A percentile compares a stretch with the other conserved stretches of the same genome.
These are phyloP conservation scores for Epirrhoe alternata DNA, from an alignment of 2,888 invertebrate species.

Conservation along the genomic window DNA sequence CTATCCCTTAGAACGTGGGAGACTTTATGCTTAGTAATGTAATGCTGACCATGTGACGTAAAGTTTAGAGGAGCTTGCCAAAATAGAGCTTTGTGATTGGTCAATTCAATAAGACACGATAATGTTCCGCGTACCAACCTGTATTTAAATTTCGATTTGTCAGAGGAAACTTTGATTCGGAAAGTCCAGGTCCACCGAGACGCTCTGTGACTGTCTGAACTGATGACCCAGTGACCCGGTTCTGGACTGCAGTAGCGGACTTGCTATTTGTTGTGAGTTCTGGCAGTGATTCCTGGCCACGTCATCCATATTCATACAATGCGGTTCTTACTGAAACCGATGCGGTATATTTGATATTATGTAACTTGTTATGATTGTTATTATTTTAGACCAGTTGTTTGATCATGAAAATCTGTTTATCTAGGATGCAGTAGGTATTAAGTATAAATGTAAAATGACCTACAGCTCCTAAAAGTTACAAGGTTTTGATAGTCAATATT, in stretches of 20 bases:
- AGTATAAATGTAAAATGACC: too few relatives aligned
- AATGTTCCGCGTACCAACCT: too few relatives aligned
- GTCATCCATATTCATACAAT: constrained; percentile 67
- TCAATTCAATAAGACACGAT: too few relatives aligned
- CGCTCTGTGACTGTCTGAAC: constrained; percentile 76
- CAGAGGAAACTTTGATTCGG: constrained; percentile 47
- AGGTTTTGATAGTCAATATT: too few relatives aligned
- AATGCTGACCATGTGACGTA: too few relatives aligned
- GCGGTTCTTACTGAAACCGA: constrained; percentile 47
- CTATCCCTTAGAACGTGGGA: too few relatives aligned
- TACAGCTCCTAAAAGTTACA: too few relatives aligned
- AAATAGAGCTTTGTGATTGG: too few relatives aligned
- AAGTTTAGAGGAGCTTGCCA: too few relatives aligned
- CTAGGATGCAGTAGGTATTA: too few relatives aligned
- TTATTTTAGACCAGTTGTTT: constrained; percentile 23
- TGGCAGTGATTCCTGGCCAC: constrained; percentile 71
- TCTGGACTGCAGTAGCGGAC: constrained; percentile 77
- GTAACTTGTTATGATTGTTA: constrained; percentile 44
- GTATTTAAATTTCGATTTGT: neutral
- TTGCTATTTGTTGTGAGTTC: constrained; percentile 76
- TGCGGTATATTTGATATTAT: constrained; percentile 34
- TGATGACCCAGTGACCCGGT: constrained; percentile 79
- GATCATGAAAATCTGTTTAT: too few relatives aligned
- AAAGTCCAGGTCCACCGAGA: constrained; percentile 72
- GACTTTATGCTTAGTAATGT: too few relatives aligned